Evolutionary conservation across 2,888 invertebrate genomes (phyloP).

Genomic region (Uloborus plumipes): DNA sequence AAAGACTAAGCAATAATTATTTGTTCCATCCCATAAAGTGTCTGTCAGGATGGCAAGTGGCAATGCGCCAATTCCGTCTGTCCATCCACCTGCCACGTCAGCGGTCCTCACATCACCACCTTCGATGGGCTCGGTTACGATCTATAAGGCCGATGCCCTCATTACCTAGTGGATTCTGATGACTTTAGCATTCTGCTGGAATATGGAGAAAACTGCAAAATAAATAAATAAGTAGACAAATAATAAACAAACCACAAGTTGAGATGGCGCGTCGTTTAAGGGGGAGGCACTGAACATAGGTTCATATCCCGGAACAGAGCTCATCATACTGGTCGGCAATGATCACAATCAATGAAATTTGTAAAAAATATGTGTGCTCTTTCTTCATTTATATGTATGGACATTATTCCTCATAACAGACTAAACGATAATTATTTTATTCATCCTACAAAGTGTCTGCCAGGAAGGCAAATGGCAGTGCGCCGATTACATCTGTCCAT

Average conservation of each 20-base stretch:
- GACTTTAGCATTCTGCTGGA: constrained; percentile 83
- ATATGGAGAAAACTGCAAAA: constrained; percentile 82
- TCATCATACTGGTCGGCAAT: too few species aligned
- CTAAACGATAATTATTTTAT: not conserved
- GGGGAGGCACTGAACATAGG: too few species aligned
- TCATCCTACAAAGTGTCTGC: constrained; percentile 76
- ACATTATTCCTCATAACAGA: too few species aligned
- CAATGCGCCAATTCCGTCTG: constrained; percentile 82
- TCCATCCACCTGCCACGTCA: constrained; percentile 83
- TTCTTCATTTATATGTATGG: too few species aligned
- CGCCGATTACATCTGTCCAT: constrained; percentile 82
- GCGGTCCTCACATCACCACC: constrained; percentile 86
- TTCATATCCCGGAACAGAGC: too few species aligned
- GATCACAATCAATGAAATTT: too few species aligned
- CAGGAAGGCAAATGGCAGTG: constrained; percentile 84
- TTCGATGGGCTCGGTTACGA: constrained; percentile 85
- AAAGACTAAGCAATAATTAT: too few species aligned
- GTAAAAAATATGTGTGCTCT: too few species aligned
- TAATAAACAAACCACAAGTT: too few species aligned
- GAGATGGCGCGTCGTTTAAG: too few species aligned
- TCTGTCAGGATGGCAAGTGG: constrained; percentile 84
- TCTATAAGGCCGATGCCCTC: constrained; percentile 83
- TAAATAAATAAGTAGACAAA: too few species aligned
- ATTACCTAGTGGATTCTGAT: constrained; percentile 80
- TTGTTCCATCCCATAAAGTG: constrained; percentile 72